These are phyloP conservation scores for Platycheirus albimanus DNA, from an alignment of 2,888 invertebrate species.

Conservation along the genomic window DNA sequence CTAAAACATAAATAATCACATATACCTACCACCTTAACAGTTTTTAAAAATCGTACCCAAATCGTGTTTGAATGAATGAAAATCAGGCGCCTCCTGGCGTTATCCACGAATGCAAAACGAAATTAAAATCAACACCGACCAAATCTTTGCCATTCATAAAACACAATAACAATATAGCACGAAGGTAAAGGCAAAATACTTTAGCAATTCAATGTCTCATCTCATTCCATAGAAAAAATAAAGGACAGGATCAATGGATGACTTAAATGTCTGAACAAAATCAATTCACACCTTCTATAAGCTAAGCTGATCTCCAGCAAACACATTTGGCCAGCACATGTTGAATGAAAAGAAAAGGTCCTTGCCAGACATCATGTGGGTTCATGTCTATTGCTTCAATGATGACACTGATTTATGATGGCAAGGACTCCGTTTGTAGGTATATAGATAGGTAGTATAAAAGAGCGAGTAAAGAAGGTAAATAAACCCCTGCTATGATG, in stretches of 20 bases:
- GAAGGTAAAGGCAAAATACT: conserved; percentile 27
- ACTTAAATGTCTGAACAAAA: conserved; percentile 58
- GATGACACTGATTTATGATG: conserved; percentile 72
- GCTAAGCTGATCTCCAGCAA: not conserved
- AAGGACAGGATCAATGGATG: conserved; percentile 61
- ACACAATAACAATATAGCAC: conserved; percentile 25
- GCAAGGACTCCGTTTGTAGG: conserved; percentile 31
- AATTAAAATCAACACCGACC: conserved; percentile 31
- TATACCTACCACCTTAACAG: too few species aligned
- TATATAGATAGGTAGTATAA: conserved; percentile 3
- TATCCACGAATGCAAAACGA: conserved; percentile 35
- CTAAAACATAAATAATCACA: too few species aligned
- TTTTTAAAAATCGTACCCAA: conserved; percentile 6
- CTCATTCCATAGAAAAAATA: conserved; percentile 1
- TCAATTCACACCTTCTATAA: conserved; percentile 72
- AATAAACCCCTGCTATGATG: conserved; percentile 69
- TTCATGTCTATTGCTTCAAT: conserved; percentile 53
- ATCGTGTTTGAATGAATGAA: conserved; percentile 42
- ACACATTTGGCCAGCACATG: conserved; percentile 82
- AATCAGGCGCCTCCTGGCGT: conserved; percentile 64
- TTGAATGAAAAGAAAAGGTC: conserved; percentile 78
- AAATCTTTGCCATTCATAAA: conserved; percentile 45
- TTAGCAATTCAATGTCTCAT: conserved; percentile 22
- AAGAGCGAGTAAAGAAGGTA: conserved; percentile 39
- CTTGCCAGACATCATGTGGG: conserved; percentile 71